Evolutionary conservation across 2,797 vertebrate species (phyloP), one percentile per base, ranked within the genome.

Genomic region (Clarias platycephalus): DNA sequence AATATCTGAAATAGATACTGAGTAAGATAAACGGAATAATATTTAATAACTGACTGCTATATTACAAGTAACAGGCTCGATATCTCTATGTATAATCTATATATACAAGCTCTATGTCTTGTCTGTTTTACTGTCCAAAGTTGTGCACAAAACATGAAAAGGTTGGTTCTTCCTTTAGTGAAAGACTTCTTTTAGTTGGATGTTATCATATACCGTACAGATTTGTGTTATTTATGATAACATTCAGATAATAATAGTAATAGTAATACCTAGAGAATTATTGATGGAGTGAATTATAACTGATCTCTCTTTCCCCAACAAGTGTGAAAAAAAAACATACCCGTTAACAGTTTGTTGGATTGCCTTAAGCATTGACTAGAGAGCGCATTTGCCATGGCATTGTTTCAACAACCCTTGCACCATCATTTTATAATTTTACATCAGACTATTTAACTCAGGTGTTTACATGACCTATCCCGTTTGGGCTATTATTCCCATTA

Each of bases 201-300:
- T 22, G 53, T 55, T 75, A 49, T 72, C 13, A 20, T 13, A 53
- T 53, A 53, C 49, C 13, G 49, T 53, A 53, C 49, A 53, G 49
- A 53, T 74, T 26, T 55, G 71, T 74, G 71, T 76, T 57, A 76
- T 31, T 53, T 76, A 22, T 31, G 31, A 57, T 57, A 75, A 75
- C 55, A 58, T 20, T 10, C 12, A 22, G 55, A 76, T 57, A 76
- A 10, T 53, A 53, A 53, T 13, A 22, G 0, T 49, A 44, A 44
- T 44, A 37, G 10, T 67, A 67, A 67, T 28, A 67, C 31, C 13
- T 31, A 53, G 13, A 12, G 13, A 28, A 49, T 9, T 31, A 55
- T 28, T 75, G 3, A 26, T 57, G 49, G 28, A 37, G 60, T 60
- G 16, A 60, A 77, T 9, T 76, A 10, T 60, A 60, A 24, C 20